Base-by-base conservation (phyloP, 2,113 vertebrate species). In the Picathartes gymnocephalus region DNA sequence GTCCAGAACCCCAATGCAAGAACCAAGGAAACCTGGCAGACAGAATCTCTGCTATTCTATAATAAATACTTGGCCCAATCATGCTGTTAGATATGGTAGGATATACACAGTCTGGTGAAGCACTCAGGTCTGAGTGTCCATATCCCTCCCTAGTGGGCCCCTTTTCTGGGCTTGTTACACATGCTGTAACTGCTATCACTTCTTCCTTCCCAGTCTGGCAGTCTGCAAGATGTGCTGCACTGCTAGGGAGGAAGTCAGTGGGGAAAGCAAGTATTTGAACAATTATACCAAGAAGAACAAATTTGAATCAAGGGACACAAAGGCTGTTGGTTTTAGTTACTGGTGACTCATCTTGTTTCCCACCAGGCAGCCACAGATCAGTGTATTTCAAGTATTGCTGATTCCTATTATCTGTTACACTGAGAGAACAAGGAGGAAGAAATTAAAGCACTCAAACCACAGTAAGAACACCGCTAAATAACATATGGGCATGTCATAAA, bases 331-430 rank as follows among this genome's bases (percentile, higher is more conserved):
- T 27, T 94, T 93, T 83, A 91, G 90, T 88, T 96, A 89, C 47
- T 81, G n/a, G 37, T 94, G 92, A 93, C 66, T 91, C 92, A 94
- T 90, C 74, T 77, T 66, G 62, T 77, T 88, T 92, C 85, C 81
- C 81, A 89, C 68, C 81, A 93, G 85, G 93, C 90, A 94, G 71
- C 70, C 79, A 88, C 78, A 80, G 90, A 85, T 77, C 71, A 51
- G 71, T 54, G 60, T 91, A 92, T 90, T 91, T 87, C 90, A 90
- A 94, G 68, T 90, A 73, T 86, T 85, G 70, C 91, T 66, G 71
- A 96, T 92, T 95, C 90, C 76, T 82, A 54, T 73, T 87, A 88
- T 88, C 90, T 93, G 70, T 70, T 66, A 83, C 0, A 0, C 87
- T 86, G 60, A 72, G 39, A 88, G 87, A 89, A 95, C 66, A 70